Percentiles rank a stretch among this genome's conserved stretches.
Evolutionary conservation across 2,888 invertebrate species (phyloP).

Genomic region (Pachliopta kotzebuea): DNA sequence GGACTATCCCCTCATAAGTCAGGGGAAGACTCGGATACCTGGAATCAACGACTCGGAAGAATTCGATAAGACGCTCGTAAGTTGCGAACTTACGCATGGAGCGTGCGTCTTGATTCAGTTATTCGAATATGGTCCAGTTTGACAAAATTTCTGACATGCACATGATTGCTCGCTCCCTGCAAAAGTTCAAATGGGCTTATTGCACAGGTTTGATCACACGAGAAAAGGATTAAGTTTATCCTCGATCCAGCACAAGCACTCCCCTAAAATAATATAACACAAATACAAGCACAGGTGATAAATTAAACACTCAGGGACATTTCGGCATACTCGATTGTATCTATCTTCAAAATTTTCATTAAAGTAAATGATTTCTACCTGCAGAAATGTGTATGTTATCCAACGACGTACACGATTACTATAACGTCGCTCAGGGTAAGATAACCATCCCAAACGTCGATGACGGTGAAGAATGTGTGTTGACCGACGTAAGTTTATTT

Average conservation of each 20-base stretch:
- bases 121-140: constrained; percentile 47
- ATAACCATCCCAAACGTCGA: constrained; percentile 96
- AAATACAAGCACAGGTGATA: constrained; percentile 35
- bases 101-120: constrained; percentile 68
- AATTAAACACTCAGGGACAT: constrained; percentile 18
- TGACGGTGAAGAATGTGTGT: constrained; percentile 94
- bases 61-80: constrained; percentile 93
- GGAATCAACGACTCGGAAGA: constrained; percentile 96
- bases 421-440: constrained; percentile 98
- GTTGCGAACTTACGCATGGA: constrained; percentile 77
- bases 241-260: constrained; percentile 64
- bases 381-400: constrained; percentile 90
- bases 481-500: constrained; percentile 91
- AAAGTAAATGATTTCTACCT: constrained; percentile 54
- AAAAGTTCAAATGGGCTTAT: constrained; percentile 62
- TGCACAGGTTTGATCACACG: constrained; percentile 64
- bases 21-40: constrained; percentile 97
- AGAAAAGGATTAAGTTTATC: constrained; percentile 38
- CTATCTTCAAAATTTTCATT: constrained; percentile 36
- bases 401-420: constrained; percentile 95
- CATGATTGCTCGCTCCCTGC: constrained; percentile 70
- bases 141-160: constrained; percentile 66
- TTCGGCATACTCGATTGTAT: constrained; percentile 37
- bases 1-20: constrained; percentile 94
- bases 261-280: constrained; percentile 49